Conservation (phyloP, 2,113 vertebrate species). For the Lophochroa leadbeateri region DNA sequence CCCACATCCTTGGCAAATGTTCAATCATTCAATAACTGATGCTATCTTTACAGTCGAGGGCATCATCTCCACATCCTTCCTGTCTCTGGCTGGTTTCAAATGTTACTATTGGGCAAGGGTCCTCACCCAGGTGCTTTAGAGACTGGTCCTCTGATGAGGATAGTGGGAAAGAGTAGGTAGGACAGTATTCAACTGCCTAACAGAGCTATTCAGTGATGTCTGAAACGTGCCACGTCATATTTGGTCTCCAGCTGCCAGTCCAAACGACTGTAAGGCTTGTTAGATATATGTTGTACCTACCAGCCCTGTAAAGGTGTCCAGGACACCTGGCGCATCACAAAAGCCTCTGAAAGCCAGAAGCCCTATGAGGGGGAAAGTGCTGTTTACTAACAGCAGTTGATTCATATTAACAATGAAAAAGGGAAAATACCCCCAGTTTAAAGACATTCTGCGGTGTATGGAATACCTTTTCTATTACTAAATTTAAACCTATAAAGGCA, state of each 20-base stretch:
- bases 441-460: not conserved
- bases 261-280: not conserved
- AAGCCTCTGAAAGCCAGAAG: not conserved
- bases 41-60: not conserved
- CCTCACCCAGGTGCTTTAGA: not conserved
- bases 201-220: not conserved
- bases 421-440: fast-evolving
- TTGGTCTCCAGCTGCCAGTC: not conserved
- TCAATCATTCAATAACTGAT: not conserved
- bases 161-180: not conserved
- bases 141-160: not conserved
- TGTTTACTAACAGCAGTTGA: not conserved
- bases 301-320: not conserved
- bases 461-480: not conserved
- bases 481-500: not conserved
- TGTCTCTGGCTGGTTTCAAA: not conserved
- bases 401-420: not conserved
- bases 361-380: fast-evolving
- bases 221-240: fast-evolving
- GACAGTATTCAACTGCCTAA: not conserved
- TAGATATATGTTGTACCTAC: not conserved
- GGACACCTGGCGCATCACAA: not conserved
- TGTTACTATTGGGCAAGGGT: not conserved
- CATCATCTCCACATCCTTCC: not conserved
- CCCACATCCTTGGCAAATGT: not conserved